These are phyloP conservation scores for Arenicola marina DNA, from an alignment of 2,888 invertebrate genomes.

Conservation along the genomic window DNA sequence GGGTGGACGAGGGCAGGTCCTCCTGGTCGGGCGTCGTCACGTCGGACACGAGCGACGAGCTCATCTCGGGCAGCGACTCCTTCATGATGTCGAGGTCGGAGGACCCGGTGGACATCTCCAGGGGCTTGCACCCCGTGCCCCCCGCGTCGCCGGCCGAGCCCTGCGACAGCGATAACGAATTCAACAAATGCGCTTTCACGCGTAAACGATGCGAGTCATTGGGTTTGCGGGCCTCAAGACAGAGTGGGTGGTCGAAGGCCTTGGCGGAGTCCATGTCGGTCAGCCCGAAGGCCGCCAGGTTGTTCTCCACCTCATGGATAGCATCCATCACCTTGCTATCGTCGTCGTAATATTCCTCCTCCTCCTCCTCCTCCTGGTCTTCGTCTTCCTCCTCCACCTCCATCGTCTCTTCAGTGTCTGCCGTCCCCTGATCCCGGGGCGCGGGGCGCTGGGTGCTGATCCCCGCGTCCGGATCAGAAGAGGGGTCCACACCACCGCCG, in stretches of 20 bases:
- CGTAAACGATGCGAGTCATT: too few relatives aligned
- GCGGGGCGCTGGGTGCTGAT: neutral
- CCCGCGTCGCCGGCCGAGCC: neutral
- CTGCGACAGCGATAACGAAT: too few relatives aligned
- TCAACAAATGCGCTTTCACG: too few relatives aligned
- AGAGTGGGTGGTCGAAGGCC: neutral
- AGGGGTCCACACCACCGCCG: neutral
- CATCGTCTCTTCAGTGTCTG: neutral
- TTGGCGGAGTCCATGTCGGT: too few relatives aligned
- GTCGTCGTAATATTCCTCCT: slow-evolving; percentile 5
- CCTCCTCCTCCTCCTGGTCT: neutral
- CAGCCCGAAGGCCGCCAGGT: slow-evolving; percentile 3
- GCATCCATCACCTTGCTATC: slow-evolving; percentile 5
- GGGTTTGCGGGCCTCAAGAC: slow-evolving; percentile 14
- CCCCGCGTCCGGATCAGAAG: too few relatives aligned
- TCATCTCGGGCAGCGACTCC: slow-evolving; percentile 43
- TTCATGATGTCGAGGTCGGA: slow-evolving; percentile 35
- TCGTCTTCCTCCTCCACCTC: neutral
- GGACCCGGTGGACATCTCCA: neutral
- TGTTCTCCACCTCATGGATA: slow-evolving; percentile 5
- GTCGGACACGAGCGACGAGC: slow-evolving; percentile 29
- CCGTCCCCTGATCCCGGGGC: neutral
- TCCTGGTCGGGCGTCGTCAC: slow-evolving; percentile 22
- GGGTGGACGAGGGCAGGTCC: neutral
- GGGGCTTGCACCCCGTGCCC: neutral